Evolutionary conservation across 2,888 invertebrate genomes (phyloP), one percentile per base, ranked within the genome.

Genomic region (Helleia helle): DNA sequence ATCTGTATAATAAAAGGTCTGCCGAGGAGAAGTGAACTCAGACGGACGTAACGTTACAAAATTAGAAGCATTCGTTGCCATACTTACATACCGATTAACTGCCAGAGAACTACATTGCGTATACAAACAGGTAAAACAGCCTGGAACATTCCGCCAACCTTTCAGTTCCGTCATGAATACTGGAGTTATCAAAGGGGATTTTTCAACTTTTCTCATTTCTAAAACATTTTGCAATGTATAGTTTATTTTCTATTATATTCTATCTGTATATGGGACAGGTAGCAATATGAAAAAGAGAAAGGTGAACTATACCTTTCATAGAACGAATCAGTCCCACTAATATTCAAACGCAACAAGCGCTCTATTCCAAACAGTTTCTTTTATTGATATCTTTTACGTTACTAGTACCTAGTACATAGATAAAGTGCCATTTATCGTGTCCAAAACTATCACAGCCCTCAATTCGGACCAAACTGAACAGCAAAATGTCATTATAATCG

Each of bases 51-150:
- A 22, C 5, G 8, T 2, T 62, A 60, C 59, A 41, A 46, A 70
- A 65, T 67, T 67, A 66, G 70, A 65, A 55, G 54, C 50, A 54
- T 43, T 46, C 44, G 39, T 40, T 27, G 31, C 22, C 38, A n/a
- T 26, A 26, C 31, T 18, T 24, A 18, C n/a, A 24, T 36, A 22
- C 18, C 18, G 36, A 36, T 36, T 25, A 36, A 25, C 25, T 36
- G 13, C 24, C 31, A 22, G 29, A 15, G 17, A 40, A 40, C 34
- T 38, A 43, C 36, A 36, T 39, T 30, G 11, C 22, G 9, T 39
- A 39, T 8, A 39, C 25, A 26, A 31, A 40, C 13, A 25, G 31
- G 40, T 40, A 40, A 31, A 40, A 31, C 40, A 40, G 40, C 17
- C 25, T 15, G 8, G 24, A 12, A 31, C 15, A n/a, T 14, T 40